Evolutionary conservation across 1,140 invertebrate species (phyloP), one percentile per base, ranked within the genome.

Genomic region (Nasonia vitripennis): DNA sequence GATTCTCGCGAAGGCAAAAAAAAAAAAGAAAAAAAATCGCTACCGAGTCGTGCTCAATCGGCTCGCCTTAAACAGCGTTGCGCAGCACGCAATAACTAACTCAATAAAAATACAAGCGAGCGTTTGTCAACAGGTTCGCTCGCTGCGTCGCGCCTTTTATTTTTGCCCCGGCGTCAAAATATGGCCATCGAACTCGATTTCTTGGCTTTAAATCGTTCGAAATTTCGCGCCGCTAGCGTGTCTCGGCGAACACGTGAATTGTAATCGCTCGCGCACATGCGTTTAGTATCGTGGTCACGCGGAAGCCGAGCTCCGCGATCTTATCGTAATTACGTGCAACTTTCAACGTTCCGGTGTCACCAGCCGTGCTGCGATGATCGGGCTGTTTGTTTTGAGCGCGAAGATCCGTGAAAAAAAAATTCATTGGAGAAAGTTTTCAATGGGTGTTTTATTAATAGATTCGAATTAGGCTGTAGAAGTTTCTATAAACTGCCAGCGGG

Each of bases 301-400:
- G 45, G 31, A 75, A 80, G 37, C 23, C 37, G 45, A 31, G 51
- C 51, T 27, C 20, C 55, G 41, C 71, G 83, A 80, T 80, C 51
- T 80, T 75, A 85, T 85, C 78, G 34, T 74, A 80, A 80, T 85
- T 85, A 80, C 78, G 70, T 80, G 83, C 78, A 74, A 34, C 78
- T 85, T 80, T 85, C 70, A 55, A 55, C 70, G 48, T 85, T 67
- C 48, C n/a, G 68, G 20, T 51, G 31, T 78, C 74, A 20, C 17
- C 55, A 55, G 41, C 41, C 1, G 55, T 14, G 14, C 11, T 2
- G 12, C 51, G 51, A 62, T 62, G 17, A 1, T 74, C 27, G 48
- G 41, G 17, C 7, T 14, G 2, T 83, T 83, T 83, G 71, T 83
- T 83, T 77, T 75, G 27, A 75, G 67, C 2, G 17, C 73, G 17